Percentiles rank a stretch among this genome's conserved stretches.
phyloP scores from a whole-genome alignment of 1,140 invertebrate genomes.

The Zaprionus inermis region DNA sequence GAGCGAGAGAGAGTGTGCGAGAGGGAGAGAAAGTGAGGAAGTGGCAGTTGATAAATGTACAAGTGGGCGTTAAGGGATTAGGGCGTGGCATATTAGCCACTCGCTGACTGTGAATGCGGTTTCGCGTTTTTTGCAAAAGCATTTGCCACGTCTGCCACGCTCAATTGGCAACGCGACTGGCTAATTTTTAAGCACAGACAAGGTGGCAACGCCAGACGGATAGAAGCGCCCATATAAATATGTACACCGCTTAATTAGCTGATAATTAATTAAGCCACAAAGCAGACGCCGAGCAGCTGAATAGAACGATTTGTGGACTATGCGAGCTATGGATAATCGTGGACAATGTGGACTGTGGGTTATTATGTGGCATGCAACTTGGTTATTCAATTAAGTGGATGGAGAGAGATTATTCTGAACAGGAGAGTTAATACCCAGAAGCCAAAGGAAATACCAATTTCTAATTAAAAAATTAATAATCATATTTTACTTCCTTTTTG shows the following conservation, averaged over 20 bases:
- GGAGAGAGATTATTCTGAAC: constrained; percentile 9
- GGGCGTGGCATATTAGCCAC: constrained; percentile 35
- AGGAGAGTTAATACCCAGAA: neutral
- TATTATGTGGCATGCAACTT: constrained; percentile 38
- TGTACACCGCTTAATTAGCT: constrained; percentile 74
- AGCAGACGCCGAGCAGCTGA: constrained; percentile 7
- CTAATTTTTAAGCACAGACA: constrained; percentile 55
- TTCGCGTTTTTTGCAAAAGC: constrained; percentile 14
- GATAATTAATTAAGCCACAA: constrained; percentile 68
- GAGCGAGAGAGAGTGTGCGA: neutral
- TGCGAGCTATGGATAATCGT: neutral
- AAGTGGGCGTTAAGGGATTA: neutral
- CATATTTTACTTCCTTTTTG: no score
- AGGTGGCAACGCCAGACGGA: neutral
- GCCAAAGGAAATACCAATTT: neutral
- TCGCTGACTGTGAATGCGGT: constrained; percentile 40
- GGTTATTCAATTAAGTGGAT: constrained; percentile 64
- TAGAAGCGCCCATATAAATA: constrained; percentile 53
- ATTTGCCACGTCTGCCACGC: constrained; percentile 35
- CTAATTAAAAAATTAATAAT: no score
- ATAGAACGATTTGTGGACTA: constrained; percentile 4
- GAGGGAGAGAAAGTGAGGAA: no score
- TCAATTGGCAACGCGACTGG: constrained; percentile 69
- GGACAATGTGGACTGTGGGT: neutral
- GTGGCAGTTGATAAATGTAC: constrained; percentile 27